A percentile compares a stretch with the other conserved stretches of the same genome.
Conservation (phyloP, 1,140 invertebrate genomes). For the Aphidius ervi region DNA sequence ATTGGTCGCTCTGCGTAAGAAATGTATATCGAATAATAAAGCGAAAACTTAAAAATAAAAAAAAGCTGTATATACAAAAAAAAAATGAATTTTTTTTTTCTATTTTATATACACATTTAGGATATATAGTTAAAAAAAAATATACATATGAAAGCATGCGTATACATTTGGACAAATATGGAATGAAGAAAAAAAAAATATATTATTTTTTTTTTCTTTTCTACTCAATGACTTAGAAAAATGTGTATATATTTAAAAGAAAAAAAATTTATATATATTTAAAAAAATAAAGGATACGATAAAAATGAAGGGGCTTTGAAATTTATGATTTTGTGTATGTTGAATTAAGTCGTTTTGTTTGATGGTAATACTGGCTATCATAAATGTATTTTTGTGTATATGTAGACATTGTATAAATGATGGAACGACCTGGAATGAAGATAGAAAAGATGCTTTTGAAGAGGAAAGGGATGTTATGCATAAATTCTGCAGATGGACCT, state of each 20-base stretch:
- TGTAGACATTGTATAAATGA: background rate
- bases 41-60: background rate
- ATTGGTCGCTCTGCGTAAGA: background rate
- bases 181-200: no score
- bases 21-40: slow-evolving; percentile 12
- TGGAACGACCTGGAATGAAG: slow-evolving; percentile 4
- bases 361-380: no score
- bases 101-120: background rate
- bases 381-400: slow-evolving; percentile 3
- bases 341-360: slow-evolving; percentile 7
- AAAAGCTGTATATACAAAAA: background rate
- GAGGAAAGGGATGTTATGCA: slow-evolving; percentile 15
- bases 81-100: background rate
- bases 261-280: background rate
- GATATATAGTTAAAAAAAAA: no score
- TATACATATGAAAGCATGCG: no score
- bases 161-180: no score
- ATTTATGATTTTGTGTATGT: slow-evolving; percentile 14
- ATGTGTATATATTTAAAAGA: background rate
- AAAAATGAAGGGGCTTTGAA: slow-evolving; percentile 4
- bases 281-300: slow-evolving; percentile 1
- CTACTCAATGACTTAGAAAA: no score
- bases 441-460: background rate
- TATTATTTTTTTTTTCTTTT: no score
- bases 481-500: slow-evolving; percentile 18